These are phyloP conservation scores for Pollenia amentaria DNA, from an alignment of 2,888 invertebrate species.

Conservation along the genomic window DNA sequence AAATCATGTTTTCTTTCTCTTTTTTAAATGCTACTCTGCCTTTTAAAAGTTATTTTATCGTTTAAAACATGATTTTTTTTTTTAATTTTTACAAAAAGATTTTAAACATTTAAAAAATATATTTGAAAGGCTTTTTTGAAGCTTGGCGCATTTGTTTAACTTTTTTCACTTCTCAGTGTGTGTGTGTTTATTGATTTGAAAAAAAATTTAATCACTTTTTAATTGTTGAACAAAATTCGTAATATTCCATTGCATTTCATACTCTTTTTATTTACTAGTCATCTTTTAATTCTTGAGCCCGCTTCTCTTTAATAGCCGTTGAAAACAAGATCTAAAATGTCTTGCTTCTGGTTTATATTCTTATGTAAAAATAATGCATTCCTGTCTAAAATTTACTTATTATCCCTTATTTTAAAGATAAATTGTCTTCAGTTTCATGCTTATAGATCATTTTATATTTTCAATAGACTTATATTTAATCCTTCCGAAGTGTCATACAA, in stretches of 20 bases:
- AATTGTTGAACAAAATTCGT: background rate
- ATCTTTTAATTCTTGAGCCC: no score
- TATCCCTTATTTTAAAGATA: no score
- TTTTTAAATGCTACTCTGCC: conserved; percentile 5
- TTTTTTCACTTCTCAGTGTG: conserved; percentile 55
- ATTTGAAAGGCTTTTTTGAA: conserved; percentile 10
- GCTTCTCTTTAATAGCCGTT: no score
- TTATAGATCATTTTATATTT: no score
- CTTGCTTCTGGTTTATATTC: no score
- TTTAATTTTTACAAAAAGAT: no score
- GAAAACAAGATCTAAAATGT: no score
- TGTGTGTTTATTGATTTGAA: conserved; percentile 36
- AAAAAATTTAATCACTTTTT: background rate
- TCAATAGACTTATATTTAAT: no score
- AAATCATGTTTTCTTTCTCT: conserved; percentile 1
- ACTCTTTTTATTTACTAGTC: background rate
- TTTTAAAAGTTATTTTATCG: background rate
- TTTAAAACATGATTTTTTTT: conserved; percentile 27
- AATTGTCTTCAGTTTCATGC: no score
- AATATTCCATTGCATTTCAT: conserved; percentile 21
- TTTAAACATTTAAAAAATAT: background rate
- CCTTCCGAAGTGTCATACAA: no score
- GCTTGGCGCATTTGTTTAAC: conserved; percentile 29
- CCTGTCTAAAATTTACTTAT: no score
- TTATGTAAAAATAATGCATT: no score